Evolutionary conservation across 2,113 vertebrate species (phyloP).

Genomic region (Podarcis muralis): DNA sequence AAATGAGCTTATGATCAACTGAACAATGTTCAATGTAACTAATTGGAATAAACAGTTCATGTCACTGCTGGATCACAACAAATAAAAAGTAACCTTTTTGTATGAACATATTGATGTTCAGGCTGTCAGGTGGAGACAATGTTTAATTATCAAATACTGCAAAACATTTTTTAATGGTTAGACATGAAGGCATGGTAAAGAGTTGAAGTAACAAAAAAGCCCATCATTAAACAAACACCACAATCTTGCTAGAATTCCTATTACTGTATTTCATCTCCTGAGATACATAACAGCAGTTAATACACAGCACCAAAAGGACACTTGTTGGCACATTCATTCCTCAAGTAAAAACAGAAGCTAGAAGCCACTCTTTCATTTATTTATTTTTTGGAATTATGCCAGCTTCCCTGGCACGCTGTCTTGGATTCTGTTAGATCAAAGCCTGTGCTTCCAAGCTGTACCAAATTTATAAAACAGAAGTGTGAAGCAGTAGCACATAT

Average conservation of each 20-base stretch:
- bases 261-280: background rate
- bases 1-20: background rate
- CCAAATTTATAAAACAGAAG: background rate
- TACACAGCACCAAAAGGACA: background rate
- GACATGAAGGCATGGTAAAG: background rate
- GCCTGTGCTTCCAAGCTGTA: rapidly evolving
- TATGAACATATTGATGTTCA: too few species aligned
- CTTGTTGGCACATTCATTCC: conserved; percentile 13
- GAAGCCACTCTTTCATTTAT: conserved; percentile 13
- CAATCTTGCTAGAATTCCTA: background rate
- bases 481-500: background rate
- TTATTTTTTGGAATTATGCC: conserved; percentile 10
- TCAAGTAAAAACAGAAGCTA: conserved; percentile 28
- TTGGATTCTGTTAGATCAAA: conserved; percentile 6
- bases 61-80: too few species aligned
- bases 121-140: background rate
- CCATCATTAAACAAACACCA: background rate
- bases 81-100: too few species aligned
- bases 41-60: background rate
- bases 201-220: background rate
- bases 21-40: background rate
- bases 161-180: background rate
- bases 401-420: conserved; percentile 18
- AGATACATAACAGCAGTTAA: background rate
- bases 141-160: background rate